Base-by-base conservation (phyloP, 2,888 invertebrate species). In the Caenorhabditis uteleia region DNA sequence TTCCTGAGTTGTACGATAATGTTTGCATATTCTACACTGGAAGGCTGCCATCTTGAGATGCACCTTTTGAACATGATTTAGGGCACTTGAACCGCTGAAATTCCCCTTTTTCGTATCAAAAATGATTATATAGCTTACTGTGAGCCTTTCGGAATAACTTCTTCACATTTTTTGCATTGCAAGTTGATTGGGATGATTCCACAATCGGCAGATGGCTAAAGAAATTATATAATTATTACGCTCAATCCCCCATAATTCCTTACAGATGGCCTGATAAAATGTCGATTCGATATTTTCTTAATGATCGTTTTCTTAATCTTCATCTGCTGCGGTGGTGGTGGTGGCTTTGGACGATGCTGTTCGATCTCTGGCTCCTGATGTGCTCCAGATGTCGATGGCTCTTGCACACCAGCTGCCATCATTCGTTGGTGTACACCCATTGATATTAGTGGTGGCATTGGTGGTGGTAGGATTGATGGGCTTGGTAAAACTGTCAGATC, bases 31-130 rank as follows among this genome's bases (percentile, higher is more conserved):
- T 25, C 62, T 38, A 25, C 71, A 71, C 36, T 71, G 71, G 23
- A 71, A 71, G 3, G 68, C 71, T 18, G 71, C 68, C 71, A 71
- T 71, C 54, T 71, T 71, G 29, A 71, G 43, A 57, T 71, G 71
- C 27, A 43, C 53, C 36, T 68, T 71, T 20, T 71, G 71, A 0
- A 71, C 71, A 54, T 71, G 71, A 27, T 58, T 64, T 18, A 71
- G 25, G 16, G 68, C 60, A 36, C 48, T 53, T 16, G 64, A 64
- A 3, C 64, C 64, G n/a, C 54, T 60, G 40, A 54, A 61, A 46
- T 10, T 38, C 39, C 44, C 8, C 10, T 3, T 36, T 3, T 39
- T 6, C 39, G n/a, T 6, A 14, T 42, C 23, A 42, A 20, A 36
- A 48, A 42, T 45, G 8, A 3, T n/a, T 21, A n/a, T 29, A 42